These are phyloP conservation scores for Palythoa heliodiscus DNA, from an alignment of 92 coral and sea anemone species.

Conservation along the genomic window DNA sequence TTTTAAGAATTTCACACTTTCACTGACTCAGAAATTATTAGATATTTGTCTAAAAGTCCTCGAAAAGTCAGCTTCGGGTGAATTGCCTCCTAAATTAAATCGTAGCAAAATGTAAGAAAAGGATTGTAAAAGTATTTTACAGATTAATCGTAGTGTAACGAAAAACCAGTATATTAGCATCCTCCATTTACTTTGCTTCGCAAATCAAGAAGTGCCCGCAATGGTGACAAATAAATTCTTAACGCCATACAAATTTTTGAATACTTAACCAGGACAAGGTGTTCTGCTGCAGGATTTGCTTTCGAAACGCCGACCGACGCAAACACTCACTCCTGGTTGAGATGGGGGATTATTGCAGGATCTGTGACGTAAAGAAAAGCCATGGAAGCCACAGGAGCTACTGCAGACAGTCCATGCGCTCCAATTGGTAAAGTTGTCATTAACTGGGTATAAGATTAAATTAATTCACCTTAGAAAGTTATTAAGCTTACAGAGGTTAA, in stretches of 20 bases:
- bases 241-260: not conserved
- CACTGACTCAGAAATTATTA: too few relatives aligned
- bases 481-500: not conserved
- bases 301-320: conserved; percentile 56
- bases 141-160: too few relatives aligned
- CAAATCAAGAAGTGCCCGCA: not conserved
- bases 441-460: conserved; percentile 32
- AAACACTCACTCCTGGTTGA: conserved; percentile 54
- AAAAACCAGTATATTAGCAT: too few relatives aligned
- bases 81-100: too few relatives aligned
- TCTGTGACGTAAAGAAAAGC: conserved; percentile 53
- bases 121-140: too few relatives aligned
- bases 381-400: conserved; percentile 59
- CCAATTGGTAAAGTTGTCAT: conserved; percentile 69
- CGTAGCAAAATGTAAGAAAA: too few relatives aligned
- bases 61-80: too few relatives aligned
- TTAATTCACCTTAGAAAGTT: not conserved
- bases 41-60: too few relatives aligned
- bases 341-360: conserved; percentile 64
- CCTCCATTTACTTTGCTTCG: too few relatives aligned
- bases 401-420: conserved; percentile 65
- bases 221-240: not conserved
- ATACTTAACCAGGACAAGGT: conserved; percentile 44
- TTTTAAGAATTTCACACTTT: too few relatives aligned
- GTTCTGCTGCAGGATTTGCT: conserved; percentile 59